phyloP scores from a whole-genome alignment of 2,113 vertebrate genomes.

The Puntigrus tetrazona region DNA sequence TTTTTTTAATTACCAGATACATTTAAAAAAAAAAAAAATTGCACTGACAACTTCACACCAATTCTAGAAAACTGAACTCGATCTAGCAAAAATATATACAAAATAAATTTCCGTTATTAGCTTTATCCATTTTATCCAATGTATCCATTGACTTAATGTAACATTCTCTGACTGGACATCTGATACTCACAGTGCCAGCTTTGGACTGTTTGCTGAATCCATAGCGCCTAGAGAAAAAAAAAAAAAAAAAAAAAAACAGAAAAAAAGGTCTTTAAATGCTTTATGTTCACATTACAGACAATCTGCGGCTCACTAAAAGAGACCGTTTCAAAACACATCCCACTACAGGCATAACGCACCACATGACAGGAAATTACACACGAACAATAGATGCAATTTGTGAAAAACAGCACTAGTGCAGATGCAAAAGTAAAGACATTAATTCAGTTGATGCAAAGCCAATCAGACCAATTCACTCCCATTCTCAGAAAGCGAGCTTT shows the following conservation, averaged over 20 bases:
- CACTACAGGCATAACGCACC: background rate
- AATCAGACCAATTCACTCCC: background rate
- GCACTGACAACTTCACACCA: background rate
- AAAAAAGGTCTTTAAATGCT: background rate
- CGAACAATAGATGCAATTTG: background rate
- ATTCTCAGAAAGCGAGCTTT: constrained; percentile 23
- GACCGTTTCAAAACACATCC: background rate
- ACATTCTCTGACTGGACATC: background rate
- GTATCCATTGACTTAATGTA: background rate
- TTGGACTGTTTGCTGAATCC: constrained; percentile 88
- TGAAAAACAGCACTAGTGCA: background rate
- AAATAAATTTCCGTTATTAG: background rate
- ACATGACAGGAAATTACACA: constrained; percentile 12
- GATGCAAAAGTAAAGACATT: constrained; percentile 13
- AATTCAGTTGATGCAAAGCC: constrained; percentile 10
- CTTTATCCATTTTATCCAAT: background rate
- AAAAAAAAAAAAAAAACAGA: background rate
- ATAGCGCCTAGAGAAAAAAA: constrained; percentile 78
- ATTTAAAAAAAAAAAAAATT: background rate
- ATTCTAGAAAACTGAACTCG: background rate
- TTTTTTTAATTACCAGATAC: background rate
- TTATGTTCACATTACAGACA: background rate
- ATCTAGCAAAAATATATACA: background rate
- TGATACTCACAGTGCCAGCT: constrained; percentile 82
- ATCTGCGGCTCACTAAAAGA: background rate